phyloP scores from a whole-genome alignment of 2,113 vertebrate genomes.

The Eulemur macaco region DNA sequence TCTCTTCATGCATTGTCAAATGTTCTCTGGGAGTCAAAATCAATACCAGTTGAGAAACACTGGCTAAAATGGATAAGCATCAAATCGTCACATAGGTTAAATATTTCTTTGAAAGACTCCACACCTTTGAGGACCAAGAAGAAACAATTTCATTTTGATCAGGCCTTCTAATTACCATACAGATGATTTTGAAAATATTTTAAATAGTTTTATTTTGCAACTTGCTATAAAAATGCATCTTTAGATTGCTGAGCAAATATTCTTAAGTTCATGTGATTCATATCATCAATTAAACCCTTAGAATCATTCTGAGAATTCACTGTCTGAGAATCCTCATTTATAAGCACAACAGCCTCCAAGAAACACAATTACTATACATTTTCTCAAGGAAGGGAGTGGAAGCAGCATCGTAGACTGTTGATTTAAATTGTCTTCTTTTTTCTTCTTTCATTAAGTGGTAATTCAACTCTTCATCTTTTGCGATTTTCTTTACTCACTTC shows the following conservation, averaged over 20 bases:
- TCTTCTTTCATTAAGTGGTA: constrained; percentile 86
- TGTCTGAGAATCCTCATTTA: constrained; percentile 72
- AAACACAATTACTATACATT: constrained; percentile 77
- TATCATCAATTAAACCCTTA: constrained; percentile 57
- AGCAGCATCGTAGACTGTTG: constrained; percentile 70
- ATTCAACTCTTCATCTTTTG: constrained; percentile 86
- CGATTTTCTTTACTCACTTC: constrained; percentile 86
- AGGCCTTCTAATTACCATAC: not conserved
- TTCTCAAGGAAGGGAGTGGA: constrained; percentile 70
- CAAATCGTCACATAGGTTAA: not conserved
- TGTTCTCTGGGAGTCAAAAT: not conserved
- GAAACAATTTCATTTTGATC: not conserved
- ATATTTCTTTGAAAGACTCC: not conserved
- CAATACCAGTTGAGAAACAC: not conserved
- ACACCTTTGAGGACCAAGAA: not conserved
- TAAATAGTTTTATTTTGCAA: constrained; percentile 45
- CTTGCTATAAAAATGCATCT: constrained; percentile 41
- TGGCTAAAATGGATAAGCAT: not conserved
- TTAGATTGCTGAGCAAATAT: constrained; percentile 66
- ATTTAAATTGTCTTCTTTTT: constrained; percentile 81
- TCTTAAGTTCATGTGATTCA: constrained; percentile 59
- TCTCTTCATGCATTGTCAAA: not conserved
- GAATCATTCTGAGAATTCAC: constrained; percentile 63
- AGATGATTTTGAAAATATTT: constrained; percentile 49
- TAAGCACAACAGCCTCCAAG: constrained; percentile 69